Conservation (phyloP, 2,113 vertebrate species). For the Pan troglodytes region NHGRI_mPanTro3-v2.1_pri NC_072403.2:118664501-118665000, state of each 20-base stretch:
- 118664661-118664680: neutral
- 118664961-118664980: neutral
- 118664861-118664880: slow-evolving; percentile 25
- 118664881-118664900: neutral
- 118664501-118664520: neutral
- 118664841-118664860: neutral
- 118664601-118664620: neutral
- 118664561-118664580: neutral
- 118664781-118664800: neutral
- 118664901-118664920: neutral
- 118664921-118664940: neutral
- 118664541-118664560: neutral
- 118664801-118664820: neutral
- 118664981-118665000: slow-evolving; percentile 27
- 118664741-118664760: too few relatives aligned
- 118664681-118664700: neutral
- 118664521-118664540: neutral
- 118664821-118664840: neutral
- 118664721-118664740: neutral
- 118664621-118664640: neutral
- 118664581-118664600: neutral
- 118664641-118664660: neutral
- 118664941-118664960: neutral
- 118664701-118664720: neutral
- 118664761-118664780: neutral